Base-by-base conservation (phyloP, 2,888 invertebrate species). In the Chrysolina americana region DNA sequence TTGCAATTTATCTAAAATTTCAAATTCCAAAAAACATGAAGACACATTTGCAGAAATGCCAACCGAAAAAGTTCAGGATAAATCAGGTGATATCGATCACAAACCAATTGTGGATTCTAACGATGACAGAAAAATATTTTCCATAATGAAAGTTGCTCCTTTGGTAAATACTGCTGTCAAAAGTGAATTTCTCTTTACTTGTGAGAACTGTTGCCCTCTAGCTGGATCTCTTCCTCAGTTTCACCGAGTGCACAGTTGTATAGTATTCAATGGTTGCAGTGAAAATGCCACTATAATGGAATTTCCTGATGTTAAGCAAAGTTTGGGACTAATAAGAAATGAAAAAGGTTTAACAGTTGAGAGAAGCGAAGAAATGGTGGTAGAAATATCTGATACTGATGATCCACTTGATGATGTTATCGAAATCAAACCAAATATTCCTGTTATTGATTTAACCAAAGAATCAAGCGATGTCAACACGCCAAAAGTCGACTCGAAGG, bases 401-500 rank as follows among this genome's bases (percentile, higher is more conserved):
- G 17, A 28, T 62, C n/a, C 28, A 23, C 3, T 63, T 9, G 47
- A 65, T 44, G 71, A 68, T 48, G 65, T 73, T 11, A 65, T 71
- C 6, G 68, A 71, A 65, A 47, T 68, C 10, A 71, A 44, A 53
- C 59, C 47, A 4, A 56, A 6, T 10, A 74, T 70, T 41, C 70
- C 70, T 2, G 13, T 75, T 41, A 72, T 75, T 13, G 75, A 75
- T 66, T 63, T 75, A 41, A 76, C 75, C 1, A 47, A 70, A 2
- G 75, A 73, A 19, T 44, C 13, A 28, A 0, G 13, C 28, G 59
- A 36, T 19, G 11, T 6, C 21, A 53, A n/a, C 5, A 17, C 17
- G 17, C 10, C 53, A 53, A 48, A 72, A 19, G 21, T 21, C 1
- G 70, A 69, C 15, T 36, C 36, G 0, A 41, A 53, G 15, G 64